Base-by-base conservation (phyloP, 2,113 vertebrate species). In the Tauraco erythrolophus region DNA sequence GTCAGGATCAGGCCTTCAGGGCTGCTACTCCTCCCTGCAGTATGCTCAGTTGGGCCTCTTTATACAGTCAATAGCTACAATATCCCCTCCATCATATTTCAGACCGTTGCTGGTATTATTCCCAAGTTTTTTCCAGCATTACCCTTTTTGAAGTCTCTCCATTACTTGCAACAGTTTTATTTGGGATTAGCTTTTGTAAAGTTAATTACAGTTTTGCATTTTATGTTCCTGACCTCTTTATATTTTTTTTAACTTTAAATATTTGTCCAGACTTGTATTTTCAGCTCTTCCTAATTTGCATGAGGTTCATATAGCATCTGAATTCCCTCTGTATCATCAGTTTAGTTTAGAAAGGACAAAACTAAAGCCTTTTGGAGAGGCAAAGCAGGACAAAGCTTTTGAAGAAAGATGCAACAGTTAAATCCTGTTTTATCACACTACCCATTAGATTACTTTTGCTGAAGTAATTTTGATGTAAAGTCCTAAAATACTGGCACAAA, bases 191-290 rank as follows among this genome's bases (percentile, higher is more conserved):
- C 64, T 77, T 81, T 51, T 23, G 28, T 50, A 18, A 92, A 95
- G 89, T 64, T 94, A 95, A 94, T 85, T 90, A 76, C 37, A 60
- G 45, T 71, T 89, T 78, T 75, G 53, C 19, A 53, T 91, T 79
- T 84, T 70, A 81, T 23, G 17, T 71, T 89, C 74, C 74, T 71
- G 84, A 91, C 43, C 69, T 68, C 80, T 83, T 72, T 27, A 48
- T 45, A 61, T 71, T 79, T 85, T 92, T 96, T 79, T 82, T 65
- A 94, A 84, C 88, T 94, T 84, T 23, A 56, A 94, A 17, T 64
- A 87, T 87, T 84, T 94, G 77, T 71, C 43, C 28, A 79, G 69
- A 82, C 89, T 61, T 35, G 65, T 69, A 39, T 71, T 88, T 91
- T 87, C 57, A 45, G 45, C 21, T 79, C 65, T 88, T 89, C 19